These are phyloP conservation scores for Ormyrus rosae DNA, from an alignment of 2,888 invertebrate genomes.

Conservation along the genomic window DNA sequence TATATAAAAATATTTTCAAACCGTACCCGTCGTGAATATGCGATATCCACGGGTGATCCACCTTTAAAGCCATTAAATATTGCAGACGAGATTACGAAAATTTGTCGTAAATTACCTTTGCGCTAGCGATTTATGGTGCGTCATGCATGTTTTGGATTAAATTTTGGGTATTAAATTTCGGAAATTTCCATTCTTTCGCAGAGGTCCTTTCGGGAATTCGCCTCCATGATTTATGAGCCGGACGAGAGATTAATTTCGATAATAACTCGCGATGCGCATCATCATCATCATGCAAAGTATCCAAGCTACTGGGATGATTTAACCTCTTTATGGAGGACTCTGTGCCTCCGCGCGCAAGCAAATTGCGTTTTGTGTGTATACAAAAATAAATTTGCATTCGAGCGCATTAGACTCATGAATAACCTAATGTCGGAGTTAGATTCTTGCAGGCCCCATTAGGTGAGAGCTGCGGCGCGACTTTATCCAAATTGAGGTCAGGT, in stretches of 20 bases:
- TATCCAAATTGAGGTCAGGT: background rate
- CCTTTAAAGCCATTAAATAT: slow-evolving; percentile 12
- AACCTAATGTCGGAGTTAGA: slow-evolving; percentile 13
- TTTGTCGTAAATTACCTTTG: background rate
- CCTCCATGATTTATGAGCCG: slow-evolving; percentile 9
- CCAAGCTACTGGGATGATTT: slow-evolving; percentile 14
- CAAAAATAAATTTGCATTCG: slow-evolving; percentile 44
- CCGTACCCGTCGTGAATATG: too few species aligned
- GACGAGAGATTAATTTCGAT: slow-evolving; percentile 38
- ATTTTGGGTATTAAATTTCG: slow-evolving; percentile 24
- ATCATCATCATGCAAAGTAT: slow-evolving; percentile 32
- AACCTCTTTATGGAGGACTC: slow-evolving; percentile 48
- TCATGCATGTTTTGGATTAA: slow-evolving; percentile 27
- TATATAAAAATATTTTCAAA: too few species aligned
- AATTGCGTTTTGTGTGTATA: slow-evolving; percentile 1
- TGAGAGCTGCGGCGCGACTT: background rate
- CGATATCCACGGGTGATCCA: background rate
- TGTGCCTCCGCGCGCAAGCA: background rate
- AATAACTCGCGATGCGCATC: slow-evolving; percentile 9
- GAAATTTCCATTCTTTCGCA: slow-evolving; percentile 11
- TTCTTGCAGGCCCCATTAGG: slow-evolving; percentile 21
- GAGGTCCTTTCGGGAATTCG: background rate
- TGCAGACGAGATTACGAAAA: background rate
- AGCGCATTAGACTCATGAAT: slow-evolving; percentile 31
- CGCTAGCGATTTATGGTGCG: background rate